Evolutionary conservation across 1,140 invertebrate genomes (phyloP), one percentile per base, ranked within the genome.

Genomic region (Bombus confusus): DNA sequence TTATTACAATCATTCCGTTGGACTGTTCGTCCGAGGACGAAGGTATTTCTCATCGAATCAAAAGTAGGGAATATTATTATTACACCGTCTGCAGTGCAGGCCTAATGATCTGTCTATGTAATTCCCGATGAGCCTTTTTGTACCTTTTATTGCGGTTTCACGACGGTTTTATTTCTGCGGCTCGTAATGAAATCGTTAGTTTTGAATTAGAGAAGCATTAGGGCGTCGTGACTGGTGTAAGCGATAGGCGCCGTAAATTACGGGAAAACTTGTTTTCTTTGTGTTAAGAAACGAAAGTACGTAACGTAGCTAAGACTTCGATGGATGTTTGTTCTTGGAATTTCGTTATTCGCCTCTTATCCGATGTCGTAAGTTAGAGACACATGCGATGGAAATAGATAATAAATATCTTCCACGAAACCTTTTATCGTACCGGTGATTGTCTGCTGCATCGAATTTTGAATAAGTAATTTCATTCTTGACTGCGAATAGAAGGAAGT

Each of bases 1-100:
- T 82, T 75, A 82, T 82, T 75, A 37, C 80, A 4, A 75, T 43
- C 71, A 34, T 82, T 82, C 74, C 37, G 69, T 34, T 39, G 64
- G 12, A 37, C 25, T 18, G 62, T 31, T 28, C 31, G 12, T 25
- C 34, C 28, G n/a, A 41, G 62, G n/a, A 3, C 31, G 43, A 47
- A 34, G 34, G 15, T 15, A 18, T 39, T 80, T 72, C 71, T 52
- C 41, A 34, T 62, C 15, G 39, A 66, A 75, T 64, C 57, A 31
- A 25, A 62, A 81, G 39, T 15, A 66, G 64, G 31, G 64, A 66
- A 34, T 34, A 66, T 66, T 72, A 66, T 66, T 72, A 62, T 72
- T 73, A n/a, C 22, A 18, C 39, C 25, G 18, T 34, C 31, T 1
- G 10, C n/a, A n/a, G 41, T 37, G 15, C 6, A 18, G 15, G n/a